phyloP scores from a whole-genome alignment of 2,888 invertebrate species.

The Metacarcinus magister region DNA sequence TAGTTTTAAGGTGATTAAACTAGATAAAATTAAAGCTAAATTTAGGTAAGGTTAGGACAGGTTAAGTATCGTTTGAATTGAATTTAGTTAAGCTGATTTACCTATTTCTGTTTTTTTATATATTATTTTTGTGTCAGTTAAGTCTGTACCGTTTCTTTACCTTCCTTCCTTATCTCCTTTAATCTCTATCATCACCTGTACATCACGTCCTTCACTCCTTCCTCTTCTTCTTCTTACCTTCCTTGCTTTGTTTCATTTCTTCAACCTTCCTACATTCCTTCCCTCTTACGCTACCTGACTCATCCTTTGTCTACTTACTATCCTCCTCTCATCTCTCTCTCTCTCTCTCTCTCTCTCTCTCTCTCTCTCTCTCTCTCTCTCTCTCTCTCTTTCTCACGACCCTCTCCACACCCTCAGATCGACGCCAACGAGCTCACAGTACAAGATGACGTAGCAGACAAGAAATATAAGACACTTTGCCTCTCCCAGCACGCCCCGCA shows the following conservation, averaged over 20 bases:
- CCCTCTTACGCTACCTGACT: neutral
- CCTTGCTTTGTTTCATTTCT: neutral
- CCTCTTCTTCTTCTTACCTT: neutral
- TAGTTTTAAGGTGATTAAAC: too few species aligned
- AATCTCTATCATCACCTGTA: slow-evolving; percentile 27
- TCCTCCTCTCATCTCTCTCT: too few species aligned
- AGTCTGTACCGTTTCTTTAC: neutral
- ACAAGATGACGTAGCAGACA: slow-evolving; percentile 68
- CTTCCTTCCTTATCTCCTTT: neutral
- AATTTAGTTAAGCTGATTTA: too few species aligned
- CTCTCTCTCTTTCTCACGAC: neutral
- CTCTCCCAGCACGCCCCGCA: slow-evolving; percentile 83
- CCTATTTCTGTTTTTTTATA: neutral
- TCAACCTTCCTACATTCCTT: neutral
- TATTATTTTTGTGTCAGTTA: neutral
- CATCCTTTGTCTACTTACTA: neutral
- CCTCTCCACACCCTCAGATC: slow-evolving; percentile 60
- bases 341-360: slow-evolving; percentile 42
- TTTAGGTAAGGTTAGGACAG: too few species aligned
- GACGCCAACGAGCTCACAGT: slow-evolving; percentile 71
- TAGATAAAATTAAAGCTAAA: too few species aligned
- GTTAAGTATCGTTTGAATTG: too few species aligned
- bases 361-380: neutral
- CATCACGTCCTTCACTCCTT: neutral
- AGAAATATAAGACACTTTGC: slow-evolving; percentile 77